Evolutionary conservation across 2,888 invertebrate species (phyloP).

Genomic region (Nephrotoma guestfalica): DNA sequence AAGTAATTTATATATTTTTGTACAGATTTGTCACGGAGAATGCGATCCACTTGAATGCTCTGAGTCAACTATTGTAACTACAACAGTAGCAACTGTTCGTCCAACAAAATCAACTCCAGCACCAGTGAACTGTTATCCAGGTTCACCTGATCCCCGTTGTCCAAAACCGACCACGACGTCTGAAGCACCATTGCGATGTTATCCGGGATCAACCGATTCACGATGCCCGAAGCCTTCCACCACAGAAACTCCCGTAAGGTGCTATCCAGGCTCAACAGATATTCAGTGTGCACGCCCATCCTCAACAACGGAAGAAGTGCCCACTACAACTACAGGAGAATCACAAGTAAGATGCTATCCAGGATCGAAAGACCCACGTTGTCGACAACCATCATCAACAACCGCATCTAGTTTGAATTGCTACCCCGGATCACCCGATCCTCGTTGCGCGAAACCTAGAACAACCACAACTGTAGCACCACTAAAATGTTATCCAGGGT

Average conservation of each 20-base stretch:
- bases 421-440: conserved; percentile 27
- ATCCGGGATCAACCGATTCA: conserved; percentile 22
- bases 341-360: conserved; percentile 19
- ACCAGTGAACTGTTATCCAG: conserved; percentile 26
- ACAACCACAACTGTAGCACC: conserved; percentile 2
- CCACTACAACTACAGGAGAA: not conserved
- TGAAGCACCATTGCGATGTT: conserved; percentile 24
- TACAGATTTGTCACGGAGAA: conserved; percentile 20
- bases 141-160: conserved; percentile 28
- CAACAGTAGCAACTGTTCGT: conserved; percentile 27
- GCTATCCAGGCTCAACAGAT: conserved; percentile 21
- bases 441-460: conserved; percentile 19
- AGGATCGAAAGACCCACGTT: conserved; percentile 21
- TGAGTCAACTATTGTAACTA: conserved; percentile 4
- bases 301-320: conserved; percentile 9
- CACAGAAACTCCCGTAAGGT: conserved; percentile 9
- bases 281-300: conserved; percentile 19
- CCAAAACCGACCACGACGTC: conserved; percentile 18
- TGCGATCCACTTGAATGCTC: conserved; percentile 20
- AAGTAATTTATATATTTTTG: not conserved
- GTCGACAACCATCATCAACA: conserved; percentile 19
- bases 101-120: conserved; percentile 9
- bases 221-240: conserved; percentile 22
- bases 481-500: conserved; percentile 20
- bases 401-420: conserved; percentile 26